A percentile compares a stretch with the other conserved stretches of the same genome.
phyloP scores from a whole-genome alignment of 2,888 invertebrate genomes.

The Cremastinae sp. region DNA sequence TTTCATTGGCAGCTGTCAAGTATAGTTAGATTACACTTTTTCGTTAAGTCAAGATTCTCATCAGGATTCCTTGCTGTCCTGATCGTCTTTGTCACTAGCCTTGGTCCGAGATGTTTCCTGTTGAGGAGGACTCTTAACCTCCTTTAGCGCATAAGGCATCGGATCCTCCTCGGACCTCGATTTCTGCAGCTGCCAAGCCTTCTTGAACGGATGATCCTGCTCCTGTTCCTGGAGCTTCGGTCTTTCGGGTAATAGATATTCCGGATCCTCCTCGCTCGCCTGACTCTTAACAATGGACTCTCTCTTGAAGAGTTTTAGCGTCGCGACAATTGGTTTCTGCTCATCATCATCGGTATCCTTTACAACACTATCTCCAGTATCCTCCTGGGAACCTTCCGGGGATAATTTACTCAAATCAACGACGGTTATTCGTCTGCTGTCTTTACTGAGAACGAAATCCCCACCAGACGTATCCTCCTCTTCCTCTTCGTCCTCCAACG shows the following conservation, averaged over 20 bases:
- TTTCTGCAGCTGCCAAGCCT: constrained; percentile 78
- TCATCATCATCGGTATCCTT: constrained; percentile 53
- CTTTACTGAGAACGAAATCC: constrained; percentile 71
- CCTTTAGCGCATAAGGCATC: constrained; percentile 69
- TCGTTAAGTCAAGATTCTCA: constrained; percentile 17
- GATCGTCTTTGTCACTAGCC: constrained; percentile 39
- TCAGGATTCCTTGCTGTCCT: constrained; percentile 19
- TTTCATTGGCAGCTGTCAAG: too few species aligned
- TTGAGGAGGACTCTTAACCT: constrained; percentile 48
- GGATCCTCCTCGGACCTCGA: constrained; percentile 77
- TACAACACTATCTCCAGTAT: constrained; percentile 54
- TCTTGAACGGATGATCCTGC: constrained; percentile 78
- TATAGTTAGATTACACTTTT: too few species aligned
- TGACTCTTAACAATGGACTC: constrained; percentile 79
- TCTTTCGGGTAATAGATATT: constrained; percentile 76
- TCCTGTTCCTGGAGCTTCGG: constrained; percentile 78
- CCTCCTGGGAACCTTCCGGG: constrained; percentile 55
- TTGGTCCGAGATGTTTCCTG: constrained; percentile 33
- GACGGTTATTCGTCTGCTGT: constrained; percentile 72
- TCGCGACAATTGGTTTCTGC: constrained; percentile 53
- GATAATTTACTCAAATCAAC: constrained; percentile 74
- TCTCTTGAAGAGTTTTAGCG: constrained; percentile 74
- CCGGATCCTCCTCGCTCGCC: constrained; percentile 78
- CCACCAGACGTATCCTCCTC: constrained; percentile 65
- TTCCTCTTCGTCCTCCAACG: constrained; percentile 73